Percentiles rank a stretch among this genome's conserved stretches.
These are phyloP conservation scores for Bembecia ichneumoniformis DNA, from an alignment of 2,888 invertebrate genomes.

Conservation along the genomic window DNA sequence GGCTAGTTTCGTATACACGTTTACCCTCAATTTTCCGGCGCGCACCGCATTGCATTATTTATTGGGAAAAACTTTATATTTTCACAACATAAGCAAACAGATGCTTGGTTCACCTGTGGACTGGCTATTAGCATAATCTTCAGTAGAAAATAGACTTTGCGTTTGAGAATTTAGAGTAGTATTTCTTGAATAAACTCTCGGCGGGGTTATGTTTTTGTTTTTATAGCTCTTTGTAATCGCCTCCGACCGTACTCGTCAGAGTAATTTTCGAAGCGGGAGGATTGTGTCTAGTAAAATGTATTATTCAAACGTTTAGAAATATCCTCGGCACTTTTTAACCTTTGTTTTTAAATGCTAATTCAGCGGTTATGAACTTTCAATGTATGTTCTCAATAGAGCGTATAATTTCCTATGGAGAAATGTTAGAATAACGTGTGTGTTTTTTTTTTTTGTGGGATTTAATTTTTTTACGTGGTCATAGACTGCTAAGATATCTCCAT, in stretches of 20 bases:
- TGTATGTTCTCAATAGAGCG: conserved; percentile 1
- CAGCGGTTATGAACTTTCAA: conserved; percentile 15
- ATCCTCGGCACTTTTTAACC: conserved; percentile 21
- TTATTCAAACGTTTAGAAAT: conserved; percentile 41
- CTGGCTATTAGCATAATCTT: conserved; percentile 32
- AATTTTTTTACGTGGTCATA: no score
- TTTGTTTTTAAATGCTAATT: conserved; percentile 39
- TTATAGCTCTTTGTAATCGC: conserved; percentile 44
- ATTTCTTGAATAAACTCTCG: conserved; percentile 10
- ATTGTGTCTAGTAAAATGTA: conserved; percentile 42
- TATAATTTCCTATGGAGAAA: no score
- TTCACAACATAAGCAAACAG: conserved; percentile 57
- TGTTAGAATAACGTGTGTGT: no score
- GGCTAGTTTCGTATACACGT: conserved; percentile 9
- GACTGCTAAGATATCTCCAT: no score
- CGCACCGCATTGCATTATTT: conserved; percentile 55
- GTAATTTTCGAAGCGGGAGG: conserved; percentile 35
- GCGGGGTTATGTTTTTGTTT: conserved; percentile 36
- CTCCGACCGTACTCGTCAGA: conserved; percentile 20
- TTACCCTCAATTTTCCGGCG: conserved; percentile 5
- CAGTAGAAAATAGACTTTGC: conserved; percentile 30
- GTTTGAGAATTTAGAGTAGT: conserved; percentile 16
- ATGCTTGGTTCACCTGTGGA: conserved; percentile 57
- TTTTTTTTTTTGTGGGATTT: no score
- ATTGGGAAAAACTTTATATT: conserved; percentile 66